Base-by-base conservation (phyloP, 2,113 vertebrate genomes). In the Tiliqua scincoides region DNA sequence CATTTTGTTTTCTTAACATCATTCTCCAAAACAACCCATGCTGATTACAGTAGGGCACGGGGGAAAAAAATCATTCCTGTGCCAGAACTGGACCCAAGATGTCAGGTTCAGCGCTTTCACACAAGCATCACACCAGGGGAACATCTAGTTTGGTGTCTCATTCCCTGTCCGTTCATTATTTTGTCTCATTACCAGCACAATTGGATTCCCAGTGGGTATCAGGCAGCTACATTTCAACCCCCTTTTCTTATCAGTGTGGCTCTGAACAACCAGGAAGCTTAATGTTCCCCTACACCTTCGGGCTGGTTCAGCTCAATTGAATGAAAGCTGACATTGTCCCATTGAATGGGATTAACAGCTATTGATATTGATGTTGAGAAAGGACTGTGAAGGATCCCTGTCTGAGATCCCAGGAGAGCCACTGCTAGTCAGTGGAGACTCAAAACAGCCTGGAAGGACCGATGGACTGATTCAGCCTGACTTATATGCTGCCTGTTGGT, bases 1-100 rank as follows among this genome's bases (percentile, higher is more conserved):
- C 59, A 87, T 93, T 73, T 83, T 79, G 54, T 87, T 25, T 83
- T 27, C 35, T n/a, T 81, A 85, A 72, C 0, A 70, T 72, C 2
- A 59, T 62, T 76, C 63, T 35, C 48, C 57, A 15, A n/a, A 25
- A 61, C 37, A 73, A 21, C 27, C 11, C 3, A 48, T 68, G 43
- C 9, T 27, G 65, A 48, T 70, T 40, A 14, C 40, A 20, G 3
- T 37, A 74, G 3, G 0, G 59, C 6, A 83, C 92, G n/a, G 32
- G 79, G 30, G 59, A 4, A 0, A 65, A 65, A 10, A n/a, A 14
- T 14, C 65, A n/a, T 32, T n/a, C 37, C 3, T 52, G 30, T 14
- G 54, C 76, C 87, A 84, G 79, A 35, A 14, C 10, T 10, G n/a
- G 21, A 15, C 0, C n/a, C 73, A 62, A 23, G 23, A 20, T 35